Evolutionary conservation across 2,113 vertebrate genomes (phyloP).

Genomic region (Felis catus): DNA sequence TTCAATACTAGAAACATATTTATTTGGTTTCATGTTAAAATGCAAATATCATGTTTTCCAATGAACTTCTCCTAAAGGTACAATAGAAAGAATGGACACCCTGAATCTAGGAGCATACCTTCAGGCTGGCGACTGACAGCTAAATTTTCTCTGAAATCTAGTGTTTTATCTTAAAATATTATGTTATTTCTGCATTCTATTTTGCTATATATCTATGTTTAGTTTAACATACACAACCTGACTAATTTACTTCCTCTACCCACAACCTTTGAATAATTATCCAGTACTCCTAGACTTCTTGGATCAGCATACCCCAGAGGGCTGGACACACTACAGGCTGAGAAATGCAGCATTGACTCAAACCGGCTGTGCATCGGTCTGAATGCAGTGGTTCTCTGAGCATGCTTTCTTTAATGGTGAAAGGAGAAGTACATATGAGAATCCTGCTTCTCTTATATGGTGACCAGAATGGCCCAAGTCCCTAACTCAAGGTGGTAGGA

Average conservation of each 20-base stretch:
- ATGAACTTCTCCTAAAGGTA: neutral
- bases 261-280: neutral
- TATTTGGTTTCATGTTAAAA: slow-evolving; percentile 24
- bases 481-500: neutral
- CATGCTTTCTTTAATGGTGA: neutral
- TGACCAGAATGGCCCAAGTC: neutral
- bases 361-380: neutral
- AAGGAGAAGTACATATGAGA: neutral
- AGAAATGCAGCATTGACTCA: neutral
- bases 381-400: neutral
- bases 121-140: neutral
- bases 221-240: neutral
- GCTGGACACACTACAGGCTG: neutral
- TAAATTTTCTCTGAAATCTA: neutral
- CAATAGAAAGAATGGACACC: neutral
- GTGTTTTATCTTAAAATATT: neutral
- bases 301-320: neutral
- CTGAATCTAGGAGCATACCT: neutral
- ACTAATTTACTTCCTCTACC: neutral
- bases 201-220: neutral
- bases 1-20: neutral
- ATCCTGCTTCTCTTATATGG: neutral
- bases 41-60: neutral
- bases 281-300: neutral
- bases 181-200: neutral